A percentile compares a stretch with the other conserved stretches of the same genome.
Evolutionary conservation across 2,797 vertebrate species (phyloP).

Genomic region (Ptychobarbus kaznakovi): DNA sequence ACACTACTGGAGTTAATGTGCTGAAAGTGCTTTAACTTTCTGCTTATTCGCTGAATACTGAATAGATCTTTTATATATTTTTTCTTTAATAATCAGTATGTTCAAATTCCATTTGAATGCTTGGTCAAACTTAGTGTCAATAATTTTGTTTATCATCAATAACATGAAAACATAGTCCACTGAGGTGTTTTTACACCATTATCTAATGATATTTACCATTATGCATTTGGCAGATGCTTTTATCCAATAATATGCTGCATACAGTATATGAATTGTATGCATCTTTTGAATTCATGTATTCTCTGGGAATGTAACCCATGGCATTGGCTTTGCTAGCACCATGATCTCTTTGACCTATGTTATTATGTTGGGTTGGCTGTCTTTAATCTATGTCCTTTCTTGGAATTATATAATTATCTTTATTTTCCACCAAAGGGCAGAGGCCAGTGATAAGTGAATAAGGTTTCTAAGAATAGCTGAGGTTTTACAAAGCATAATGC

Average conservation of each 20-base stretch:
- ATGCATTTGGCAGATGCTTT: not conserved
- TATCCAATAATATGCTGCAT: not conserved
- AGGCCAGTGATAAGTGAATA: not conserved
- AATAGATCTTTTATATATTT: not conserved
- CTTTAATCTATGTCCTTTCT: not conserved
- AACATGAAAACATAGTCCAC: not conserved
- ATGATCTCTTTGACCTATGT: not conserved
- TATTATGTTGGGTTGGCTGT: not conserved
- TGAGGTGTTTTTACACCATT: too few relatives aligned
- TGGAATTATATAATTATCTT: not conserved
- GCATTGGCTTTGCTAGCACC: not conserved
- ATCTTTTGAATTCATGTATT: not conserved
- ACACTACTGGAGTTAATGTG: conserved; percentile 21
- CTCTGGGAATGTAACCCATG: not conserved
- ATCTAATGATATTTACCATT: not conserved
- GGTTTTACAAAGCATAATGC: not conserved
- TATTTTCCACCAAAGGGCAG: not conserved
- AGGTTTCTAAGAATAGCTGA: not conserved
- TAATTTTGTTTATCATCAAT: not conserved
- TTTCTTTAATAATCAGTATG: not conserved
- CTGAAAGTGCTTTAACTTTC: conserved; percentile 3
- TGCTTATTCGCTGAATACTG: conserved; percentile 5
- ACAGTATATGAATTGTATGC: not conserved
- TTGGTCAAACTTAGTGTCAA: not conserved
- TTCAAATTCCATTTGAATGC: not conserved